Evolutionary conservation across 2,888 invertebrate genomes (phyloP).

Genomic region (Stenolophus ochropezus): DNA sequence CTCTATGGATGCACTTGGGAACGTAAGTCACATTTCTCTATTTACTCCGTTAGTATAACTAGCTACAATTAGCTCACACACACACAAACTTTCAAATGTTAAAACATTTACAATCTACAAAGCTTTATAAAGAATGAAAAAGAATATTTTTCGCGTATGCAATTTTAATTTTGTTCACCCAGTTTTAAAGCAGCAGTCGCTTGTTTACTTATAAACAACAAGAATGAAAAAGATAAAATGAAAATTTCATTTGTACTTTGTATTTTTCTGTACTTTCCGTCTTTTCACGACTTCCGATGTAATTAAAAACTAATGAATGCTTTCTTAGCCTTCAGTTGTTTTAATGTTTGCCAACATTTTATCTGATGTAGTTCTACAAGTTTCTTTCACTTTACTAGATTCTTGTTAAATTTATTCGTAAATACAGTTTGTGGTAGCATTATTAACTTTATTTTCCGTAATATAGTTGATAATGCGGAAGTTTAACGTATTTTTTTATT

Average conservation of each 20-base stretch:
- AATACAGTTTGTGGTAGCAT: too few relatives aligned
- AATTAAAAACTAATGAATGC: conserved; percentile 37
- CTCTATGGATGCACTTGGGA: conserved; percentile 89
- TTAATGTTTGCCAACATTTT: conserved; percentile 22
- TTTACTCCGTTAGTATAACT: neutral
- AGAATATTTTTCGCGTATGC: neutral
- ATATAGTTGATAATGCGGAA: too few relatives aligned
- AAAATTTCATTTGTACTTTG: conserved; percentile 21
- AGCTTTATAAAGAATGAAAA: too few relatives aligned
- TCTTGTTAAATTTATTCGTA: too few relatives aligned
- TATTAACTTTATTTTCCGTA: too few relatives aligned
- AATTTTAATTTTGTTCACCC: neutral
- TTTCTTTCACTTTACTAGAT: neutral
- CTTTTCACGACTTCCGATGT: conserved; percentile 14
- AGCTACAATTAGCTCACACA: too few relatives aligned
- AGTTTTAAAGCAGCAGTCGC: neutral
- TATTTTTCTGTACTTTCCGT: conserved; percentile 6
- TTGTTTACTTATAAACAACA: neutral
- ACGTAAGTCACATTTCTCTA: conserved; percentile 76
- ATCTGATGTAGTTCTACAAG: conserved; percentile 26
- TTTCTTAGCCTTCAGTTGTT: conserved; percentile 15
- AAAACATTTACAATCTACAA: too few relatives aligned
- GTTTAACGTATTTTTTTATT: too few relatives aligned
- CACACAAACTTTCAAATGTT: too few relatives aligned
- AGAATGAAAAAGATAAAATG: neutral